Conservation (phyloP, 2,797 vertebrate genomes). For the Antrozous pallidus region DNA sequence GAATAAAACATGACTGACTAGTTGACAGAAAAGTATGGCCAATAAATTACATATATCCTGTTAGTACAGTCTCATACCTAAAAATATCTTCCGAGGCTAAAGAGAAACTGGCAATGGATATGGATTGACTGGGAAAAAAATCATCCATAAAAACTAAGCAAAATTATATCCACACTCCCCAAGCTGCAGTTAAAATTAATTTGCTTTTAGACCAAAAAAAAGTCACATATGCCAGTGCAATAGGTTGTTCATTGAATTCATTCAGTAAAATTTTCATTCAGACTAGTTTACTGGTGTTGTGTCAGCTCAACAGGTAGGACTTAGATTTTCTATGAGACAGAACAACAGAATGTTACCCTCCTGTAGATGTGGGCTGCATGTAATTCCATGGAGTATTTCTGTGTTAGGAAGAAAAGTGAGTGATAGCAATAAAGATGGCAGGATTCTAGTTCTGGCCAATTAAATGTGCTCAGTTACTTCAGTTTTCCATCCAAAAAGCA, state of each 20-base stretch:
- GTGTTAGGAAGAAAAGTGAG: not conserved
- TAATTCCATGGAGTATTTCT: not conserved
- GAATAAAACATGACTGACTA: conserved; percentile 74
- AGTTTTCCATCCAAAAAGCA: not conserved
- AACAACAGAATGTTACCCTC: not conserved
- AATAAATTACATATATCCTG: conserved; percentile 77
- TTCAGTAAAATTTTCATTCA: conserved; percentile 25
- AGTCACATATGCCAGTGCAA: conserved; percentile 38
- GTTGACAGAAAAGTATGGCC: conserved; percentile 68
- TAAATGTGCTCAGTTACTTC: not conserved
- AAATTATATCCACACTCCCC: conserved; percentile 56
- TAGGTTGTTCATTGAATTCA: not conserved
- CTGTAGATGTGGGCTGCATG: no score
- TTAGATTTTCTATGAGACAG: not conserved
- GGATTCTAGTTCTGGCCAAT: not conserved
- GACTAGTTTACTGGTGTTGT: conserved; percentile 7
- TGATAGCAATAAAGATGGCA: not conserved
- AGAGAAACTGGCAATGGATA: conserved; percentile 49
- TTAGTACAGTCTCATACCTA: conserved; percentile 64
- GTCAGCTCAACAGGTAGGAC: not conserved
- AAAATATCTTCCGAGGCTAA: conserved; percentile 70
- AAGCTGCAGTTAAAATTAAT: conserved; percentile 71
- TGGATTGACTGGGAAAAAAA: conserved; percentile 22
- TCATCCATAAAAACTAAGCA: conserved; percentile 47
- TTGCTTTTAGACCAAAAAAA: conserved; percentile 62